A percentile compares a stretch with the other conserved stretches of the same genome.
Conservation (phyloP, 2,888 invertebrate genomes). For the Sturmia bella region DNA sequence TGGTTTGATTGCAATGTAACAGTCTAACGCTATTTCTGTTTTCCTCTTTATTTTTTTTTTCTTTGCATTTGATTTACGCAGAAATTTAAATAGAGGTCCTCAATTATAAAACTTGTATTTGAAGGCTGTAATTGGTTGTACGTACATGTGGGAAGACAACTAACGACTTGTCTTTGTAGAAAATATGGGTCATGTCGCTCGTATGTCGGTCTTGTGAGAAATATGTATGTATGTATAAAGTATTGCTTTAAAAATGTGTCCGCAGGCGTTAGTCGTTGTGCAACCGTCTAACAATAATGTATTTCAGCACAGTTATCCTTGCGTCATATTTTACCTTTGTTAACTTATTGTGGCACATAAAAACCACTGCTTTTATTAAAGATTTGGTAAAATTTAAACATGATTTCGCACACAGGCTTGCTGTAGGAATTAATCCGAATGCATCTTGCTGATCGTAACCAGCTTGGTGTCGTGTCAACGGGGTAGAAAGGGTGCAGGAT, state of each 20-base stretch:
- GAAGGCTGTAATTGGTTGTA: conserved; percentile 38
- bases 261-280: conserved; percentile 29
- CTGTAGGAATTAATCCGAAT: too few species aligned
- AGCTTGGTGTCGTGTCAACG: too few species aligned
- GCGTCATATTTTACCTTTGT: background rate
- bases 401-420: too few species aligned
- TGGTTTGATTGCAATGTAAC: conserved; percentile 23
- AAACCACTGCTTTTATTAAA: too few species aligned
- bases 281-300: background rate
- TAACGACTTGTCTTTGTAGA: background rate
- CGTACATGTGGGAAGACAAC: conserved; percentile 30
- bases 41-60: too few species aligned
- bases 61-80: conserved; percentile 8
- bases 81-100: conserved; percentile 34
- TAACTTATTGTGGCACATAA: background rate
- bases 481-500: too few species aligned
- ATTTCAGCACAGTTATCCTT: background rate
- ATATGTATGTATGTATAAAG: too few species aligned
- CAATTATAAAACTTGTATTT: conserved; percentile 10
- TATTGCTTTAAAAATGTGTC: conserved; percentile 3
- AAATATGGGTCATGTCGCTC: conserved; percentile 34
- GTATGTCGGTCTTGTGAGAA: conserved; percentile 26
- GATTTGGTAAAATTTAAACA: too few species aligned
- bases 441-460: too few species aligned
- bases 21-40: conserved; percentile 24